phyloP scores from a whole-genome alignment of 2,113 vertebrate species.

The Callaeas wilsoni region DNA sequence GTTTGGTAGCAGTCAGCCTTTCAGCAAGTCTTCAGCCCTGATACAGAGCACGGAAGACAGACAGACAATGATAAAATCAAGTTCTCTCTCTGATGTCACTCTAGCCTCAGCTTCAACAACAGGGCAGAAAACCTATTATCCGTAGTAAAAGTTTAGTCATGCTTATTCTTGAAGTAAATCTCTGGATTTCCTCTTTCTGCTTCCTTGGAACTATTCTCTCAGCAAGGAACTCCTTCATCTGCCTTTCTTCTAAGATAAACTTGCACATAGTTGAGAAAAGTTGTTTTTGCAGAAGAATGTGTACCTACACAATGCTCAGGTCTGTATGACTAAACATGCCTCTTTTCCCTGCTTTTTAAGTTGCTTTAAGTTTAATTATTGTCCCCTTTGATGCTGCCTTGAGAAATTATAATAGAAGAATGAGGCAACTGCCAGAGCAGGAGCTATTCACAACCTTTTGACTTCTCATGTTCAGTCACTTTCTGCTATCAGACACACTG shows the following conservation, averaged over 20 bases:
- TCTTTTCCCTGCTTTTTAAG: background rate
- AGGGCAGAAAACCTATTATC: background rate
- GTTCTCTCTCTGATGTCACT: background rate
- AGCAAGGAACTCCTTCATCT: background rate
- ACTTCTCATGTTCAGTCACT: background rate
- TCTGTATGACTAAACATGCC: background rate
- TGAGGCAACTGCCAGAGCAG: background rate
- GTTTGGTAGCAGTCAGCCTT: background rate
- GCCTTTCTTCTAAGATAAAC: background rate
- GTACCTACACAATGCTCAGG: background rate
- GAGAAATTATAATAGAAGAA: background rate
- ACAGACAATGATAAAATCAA: background rate
- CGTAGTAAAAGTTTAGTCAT: background rate
- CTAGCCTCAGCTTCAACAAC: background rate
- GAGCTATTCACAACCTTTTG: background rate
- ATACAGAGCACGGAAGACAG: background rate
- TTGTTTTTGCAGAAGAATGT: background rate
- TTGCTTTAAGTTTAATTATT: constrained; percentile 7
- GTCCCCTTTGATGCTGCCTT: background rate
- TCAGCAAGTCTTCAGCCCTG: background rate
- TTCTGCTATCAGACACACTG: background rate
- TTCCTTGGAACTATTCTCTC: background rate
- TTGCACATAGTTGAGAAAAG: background rate
- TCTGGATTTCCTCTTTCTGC: background rate
- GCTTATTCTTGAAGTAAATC: background rate